Evolutionary conservation across 1,140 invertebrate species (phyloP).

Genomic region (Diachasmimorpha longicaudata): DNA sequence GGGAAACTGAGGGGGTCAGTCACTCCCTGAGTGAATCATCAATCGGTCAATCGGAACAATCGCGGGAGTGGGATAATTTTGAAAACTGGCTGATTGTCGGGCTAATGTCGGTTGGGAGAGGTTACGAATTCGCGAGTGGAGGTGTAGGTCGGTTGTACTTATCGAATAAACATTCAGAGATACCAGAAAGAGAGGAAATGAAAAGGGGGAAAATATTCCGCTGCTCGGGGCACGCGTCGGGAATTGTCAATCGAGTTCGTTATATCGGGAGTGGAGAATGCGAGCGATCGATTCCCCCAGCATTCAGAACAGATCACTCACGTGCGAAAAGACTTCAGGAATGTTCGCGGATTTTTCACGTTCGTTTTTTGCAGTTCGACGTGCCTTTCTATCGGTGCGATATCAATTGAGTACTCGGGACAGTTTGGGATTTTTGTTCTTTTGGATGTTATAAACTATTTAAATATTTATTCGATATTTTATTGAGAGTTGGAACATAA

Average conservation of each 20-base stretch:
- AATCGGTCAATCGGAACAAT: background rate
- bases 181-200: background rate
- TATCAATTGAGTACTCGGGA: no score
- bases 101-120: background rate
- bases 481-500: no score
- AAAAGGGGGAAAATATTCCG: background rate
- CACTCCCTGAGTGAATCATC: background rate
- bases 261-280: background rate
- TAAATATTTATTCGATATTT: no score
- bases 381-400: background rate
- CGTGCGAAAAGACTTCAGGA: background rate
- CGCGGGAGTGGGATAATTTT: background rate
- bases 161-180: background rate
- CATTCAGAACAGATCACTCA: background rate
- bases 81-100: background rate
- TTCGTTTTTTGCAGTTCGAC: background rate
- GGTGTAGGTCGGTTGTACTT: background rate
- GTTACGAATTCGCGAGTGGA: background rate
- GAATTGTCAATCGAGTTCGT: background rate
- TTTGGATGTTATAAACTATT: no score
- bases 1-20: no score
- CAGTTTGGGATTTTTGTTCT: no score
- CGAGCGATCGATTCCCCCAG: background rate
- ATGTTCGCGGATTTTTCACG: background rate
- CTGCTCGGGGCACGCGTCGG: background rate